Evolutionary conservation across 2,797 vertebrate genomes (phyloP), one percentile per base, ranked within the genome.

Genomic region (Hephaestus fuliginosus): DNA sequence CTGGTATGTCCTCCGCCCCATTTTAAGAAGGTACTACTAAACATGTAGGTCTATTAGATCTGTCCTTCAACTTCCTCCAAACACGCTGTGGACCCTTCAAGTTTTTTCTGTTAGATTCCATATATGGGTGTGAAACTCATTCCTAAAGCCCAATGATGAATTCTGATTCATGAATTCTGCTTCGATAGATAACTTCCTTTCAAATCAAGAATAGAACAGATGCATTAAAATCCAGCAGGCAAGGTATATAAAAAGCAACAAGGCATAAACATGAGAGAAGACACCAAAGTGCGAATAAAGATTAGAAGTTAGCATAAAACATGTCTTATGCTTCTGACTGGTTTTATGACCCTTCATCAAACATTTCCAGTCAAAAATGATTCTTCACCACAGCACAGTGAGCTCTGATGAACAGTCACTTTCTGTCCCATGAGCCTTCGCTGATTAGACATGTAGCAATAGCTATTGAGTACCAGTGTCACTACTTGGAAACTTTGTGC

Each of bases 131-230:
- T 43, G 25, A 89, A 83, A 41, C 12, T 76, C 30, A 22, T 69
- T 74, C 43, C 65, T 53, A 12, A 78, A 73, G 30, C 33, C 51
- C 28, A 68, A 41, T 22, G 30, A 57, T 76, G 22, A 76, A 73
- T 73, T 75, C 76, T 81, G 71, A 81, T 72, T 81, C 22, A 79
- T 66, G 51, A 78, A 66, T 74, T 87, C 56, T 58, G 56, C 56
- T 74, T 83, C 67, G 89, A 93, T 91, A 92, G 88, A 91, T 90
- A 86, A 82, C 43, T 74, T 78, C 55, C 69, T 71, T 56, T 83
- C 22, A 49, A 67, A 88, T 51, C 43, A 65, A 70, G 18, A 83
- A 44, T 7, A 78, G 13, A 80, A 56, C 39, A 20, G 28, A 75
- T 60, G 44, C 15, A 43, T 33, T 85, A 44, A 82, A 84, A 87